Evolutionary conservation across 2,888 invertebrate species (phyloP), one percentile per base, ranked within the genome.

Genomic region (Mesorhabditis belari): DNA sequence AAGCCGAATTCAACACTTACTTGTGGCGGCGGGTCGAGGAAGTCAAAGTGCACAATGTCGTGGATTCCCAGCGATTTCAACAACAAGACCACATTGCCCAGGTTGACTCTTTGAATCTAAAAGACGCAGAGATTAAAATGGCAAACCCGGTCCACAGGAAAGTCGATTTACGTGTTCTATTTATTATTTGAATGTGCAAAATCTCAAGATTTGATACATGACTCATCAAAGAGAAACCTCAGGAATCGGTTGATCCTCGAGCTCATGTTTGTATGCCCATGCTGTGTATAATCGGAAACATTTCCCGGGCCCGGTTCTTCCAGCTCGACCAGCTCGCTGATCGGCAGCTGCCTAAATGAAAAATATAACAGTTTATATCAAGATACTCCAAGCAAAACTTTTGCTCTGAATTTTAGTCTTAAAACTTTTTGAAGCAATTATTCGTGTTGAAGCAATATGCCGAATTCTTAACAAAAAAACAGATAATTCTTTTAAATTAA

Each of bases 261-360:
- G 85, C 83, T 99, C 98, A 82, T 96, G 90, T 81, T 95, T 91
- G 82, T 92, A 99, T 0, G 95, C 93, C 95, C 94, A 95, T 0
- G 94, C 91, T 0, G 98, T 99, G 82, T 95, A 98, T 17, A 98
- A 85, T 53, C 98, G 87, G 82, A 98, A 99, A 83, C 96, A 98
- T 85, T 96, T 98, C 0, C 98, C 96, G 3, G 92, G 91, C 0
- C 95, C 92, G 0, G 94, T 93, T 75, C 95, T 86, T 0, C 95
- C 96, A 3, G 95, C 94, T 74, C 95, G 85, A 0, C 94, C 95
- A 1, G 96, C 95, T 76, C 96, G 86, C 83, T 98, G 96, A 85
- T 95, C 95, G 1, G 98, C 95, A 51, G 95, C 95, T 6, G 86
- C 85, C 81, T 83, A 65, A n/a, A 67, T 58, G 1, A 12, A 23